Base-by-base conservation (phyloP, 2,797 vertebrate genomes). In the Phoeniculus purpureus region DNA sequence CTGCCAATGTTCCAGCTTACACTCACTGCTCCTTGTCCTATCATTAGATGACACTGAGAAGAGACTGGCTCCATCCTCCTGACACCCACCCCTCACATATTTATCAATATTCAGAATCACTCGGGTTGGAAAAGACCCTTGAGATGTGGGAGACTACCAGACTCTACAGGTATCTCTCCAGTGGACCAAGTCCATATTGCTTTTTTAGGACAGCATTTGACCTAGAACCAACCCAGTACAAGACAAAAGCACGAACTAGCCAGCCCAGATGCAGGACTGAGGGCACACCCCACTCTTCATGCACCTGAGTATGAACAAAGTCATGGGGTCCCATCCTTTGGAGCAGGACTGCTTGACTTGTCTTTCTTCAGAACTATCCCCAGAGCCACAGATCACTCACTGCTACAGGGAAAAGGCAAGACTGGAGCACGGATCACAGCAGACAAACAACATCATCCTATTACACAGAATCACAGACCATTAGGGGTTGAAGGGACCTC, bases 171-270 rank as follows among this genome's bases (percentile, higher is more conserved):
- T 15, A 6, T 2, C 62, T n/a, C 48, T 40, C 20, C 32, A 65
- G 27, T 23, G 18, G 1, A 76, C 2, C 26, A 23, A 10, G 9
- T 19, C 37, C 4, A 0, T 5, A 19, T 31, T 50, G 54, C 22
- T 22, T 4, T 4, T 26, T 31, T 0, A 48, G 23, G 32, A 51
- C 34, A 1, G 1, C 47, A 5, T 3, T 20, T 1, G 0, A 31
- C 2, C 7, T 51, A 58, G 51, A 78, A n/a, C 0, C 9, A 37
- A 9, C 43, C 10, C 56, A 26, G 21, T 8, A 15, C 0, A 21
- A 81, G 37, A 16, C 48, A 56, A 7, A 47, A 17, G 47, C 9
- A 12, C 73, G 67, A 70, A 14, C 4, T 4, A 55, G 43, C 3
- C 29, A 13, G 0, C 7, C 12, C 16, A 20, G 6, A 6, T 0